Conservation (phyloP, 2,888 invertebrate species). For the Lasioglossum leucozonium region DNA sequence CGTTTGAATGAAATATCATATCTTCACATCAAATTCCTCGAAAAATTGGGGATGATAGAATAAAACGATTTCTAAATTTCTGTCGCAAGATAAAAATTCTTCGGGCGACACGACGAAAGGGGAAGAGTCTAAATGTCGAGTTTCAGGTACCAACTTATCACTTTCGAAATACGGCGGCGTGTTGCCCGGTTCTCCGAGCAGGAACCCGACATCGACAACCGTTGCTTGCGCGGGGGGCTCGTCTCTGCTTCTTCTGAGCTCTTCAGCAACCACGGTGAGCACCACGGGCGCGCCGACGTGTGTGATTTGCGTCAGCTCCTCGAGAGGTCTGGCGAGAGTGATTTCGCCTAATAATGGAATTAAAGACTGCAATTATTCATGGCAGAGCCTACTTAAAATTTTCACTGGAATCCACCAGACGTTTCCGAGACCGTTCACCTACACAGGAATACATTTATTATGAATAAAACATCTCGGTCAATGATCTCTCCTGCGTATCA, state of each 20-base stretch:
- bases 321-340: constrained; percentile 89
- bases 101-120: background rate
- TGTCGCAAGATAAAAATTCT: background rate
- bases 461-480: constrained; percentile 68
- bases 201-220: constrained; percentile 93
- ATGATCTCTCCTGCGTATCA: constrained; percentile 34
- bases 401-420: background rate
- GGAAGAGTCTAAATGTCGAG: too few relatives aligned
- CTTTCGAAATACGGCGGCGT: constrained; percentile 92
- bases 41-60: background rate
- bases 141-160: constrained; percentile 87
- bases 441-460: constrained; percentile 44
- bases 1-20: too few relatives aligned
- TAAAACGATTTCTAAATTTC: background rate
- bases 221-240: constrained; percentile 93
- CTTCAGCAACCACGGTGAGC: constrained; percentile 94
- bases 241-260: constrained; percentile 90
- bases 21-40: background rate
- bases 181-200: constrained; percentile 91
- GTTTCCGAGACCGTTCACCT: too few relatives aligned
- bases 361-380: background rate
- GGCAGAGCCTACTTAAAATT: too few relatives aligned
- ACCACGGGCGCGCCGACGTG: constrained; percentile 94
- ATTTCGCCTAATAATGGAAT: constrained; percentile 87
- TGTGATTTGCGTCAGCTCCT: constrained; percentile 92